Conservation (phyloP, 2,888 invertebrate genomes). For the Calliopum simillimum region DNA sequence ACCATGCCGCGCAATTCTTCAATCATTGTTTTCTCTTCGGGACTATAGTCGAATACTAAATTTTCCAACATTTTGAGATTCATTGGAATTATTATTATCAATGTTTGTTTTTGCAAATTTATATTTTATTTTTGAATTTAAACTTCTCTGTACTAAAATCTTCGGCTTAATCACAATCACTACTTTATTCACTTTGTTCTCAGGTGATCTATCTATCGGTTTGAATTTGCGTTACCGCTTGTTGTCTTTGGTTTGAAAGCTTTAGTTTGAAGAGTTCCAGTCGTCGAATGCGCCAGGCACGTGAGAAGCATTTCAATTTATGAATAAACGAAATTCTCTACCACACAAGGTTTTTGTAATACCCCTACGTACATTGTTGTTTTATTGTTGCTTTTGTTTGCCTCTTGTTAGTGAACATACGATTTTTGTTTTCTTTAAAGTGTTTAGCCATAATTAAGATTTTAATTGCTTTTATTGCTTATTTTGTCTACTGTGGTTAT, state of each 20-base stretch:
- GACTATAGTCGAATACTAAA: conserved; percentile 48
- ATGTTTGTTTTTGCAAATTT: too few species aligned
- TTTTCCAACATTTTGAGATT: conserved; percentile 43
- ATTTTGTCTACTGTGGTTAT: neutral
- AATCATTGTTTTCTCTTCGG: conserved; percentile 53
- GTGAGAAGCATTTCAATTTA: conserved; percentile 13
- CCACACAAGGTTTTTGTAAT: too few species aligned
- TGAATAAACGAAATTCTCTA: neutral
- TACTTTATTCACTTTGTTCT: too few species aligned
- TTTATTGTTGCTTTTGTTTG: neutral
- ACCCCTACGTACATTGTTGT: neutral
- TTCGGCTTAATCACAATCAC: too few species aligned
- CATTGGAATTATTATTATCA: too few species aligned
- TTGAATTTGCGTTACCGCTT: too few species aligned
- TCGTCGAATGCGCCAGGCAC: conserved; percentile 6
- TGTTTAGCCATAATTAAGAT: neutral
- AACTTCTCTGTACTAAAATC: too few species aligned
- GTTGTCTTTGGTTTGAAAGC: neutral
- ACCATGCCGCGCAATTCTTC: conserved; percentile 53
- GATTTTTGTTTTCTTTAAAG: conserved; percentile 3
- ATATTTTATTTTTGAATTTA: too few species aligned
- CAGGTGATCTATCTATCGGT: neutral
- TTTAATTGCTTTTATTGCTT: neutral
- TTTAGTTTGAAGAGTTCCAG: neutral
- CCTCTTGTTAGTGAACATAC: neutral